Base-by-base conservation (phyloP, 2,113 vertebrate species). In the Puma concolor region DNA sequence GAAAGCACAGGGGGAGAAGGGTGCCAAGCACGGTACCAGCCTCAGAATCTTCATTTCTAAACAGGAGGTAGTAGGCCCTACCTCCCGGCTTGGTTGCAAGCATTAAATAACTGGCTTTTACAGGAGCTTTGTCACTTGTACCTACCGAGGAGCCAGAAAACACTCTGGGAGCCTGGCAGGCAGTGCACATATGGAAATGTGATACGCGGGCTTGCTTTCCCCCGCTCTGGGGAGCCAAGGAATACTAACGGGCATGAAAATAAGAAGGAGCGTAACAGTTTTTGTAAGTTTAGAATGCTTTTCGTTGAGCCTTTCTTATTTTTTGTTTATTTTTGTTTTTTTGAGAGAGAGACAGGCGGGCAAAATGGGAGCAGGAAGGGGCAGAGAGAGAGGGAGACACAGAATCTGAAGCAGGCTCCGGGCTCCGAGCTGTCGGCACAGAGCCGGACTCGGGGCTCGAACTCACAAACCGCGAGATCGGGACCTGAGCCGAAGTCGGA, bases 1-100 rank as follows among this genome's bases (percentile, higher is more conserved):
- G 6, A 44, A 1, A 5, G 7, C 5, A 4, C 60, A 3, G 16
- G 12, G 7, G 54, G 5, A 31, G 7, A 25, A 80, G 52, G 11
- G 6, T 4, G 23, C 3, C 9, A 33, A 52, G 16, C 1, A 8
- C 25, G 2, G 4, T 2, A 10, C 10, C 12, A 10, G 54, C 17
- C 54, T 67, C 16, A 7, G 33, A 17, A 9, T 52, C 36, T 31
- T 31, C 31, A 41, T 21, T 36, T 77, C 7, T 82, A 83, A 41
- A 19, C 0, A 80, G 41, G 25, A 29, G 16, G 25, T 16, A 9
- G 4, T 16, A 9, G 57, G 54, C 10, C 5, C 13, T 57, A 21
- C 29, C 23, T 79, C 76, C 44, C 14, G 33, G 25, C 7, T 48
- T 31, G 52, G 48, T 52, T 36, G 9, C 33, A 33, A 48, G 64